Evolutionary conservation across 2,888 invertebrate genomes (phyloP), one percentile per base, ranked within the genome.

Genomic region (Macaria liturata): DNA sequence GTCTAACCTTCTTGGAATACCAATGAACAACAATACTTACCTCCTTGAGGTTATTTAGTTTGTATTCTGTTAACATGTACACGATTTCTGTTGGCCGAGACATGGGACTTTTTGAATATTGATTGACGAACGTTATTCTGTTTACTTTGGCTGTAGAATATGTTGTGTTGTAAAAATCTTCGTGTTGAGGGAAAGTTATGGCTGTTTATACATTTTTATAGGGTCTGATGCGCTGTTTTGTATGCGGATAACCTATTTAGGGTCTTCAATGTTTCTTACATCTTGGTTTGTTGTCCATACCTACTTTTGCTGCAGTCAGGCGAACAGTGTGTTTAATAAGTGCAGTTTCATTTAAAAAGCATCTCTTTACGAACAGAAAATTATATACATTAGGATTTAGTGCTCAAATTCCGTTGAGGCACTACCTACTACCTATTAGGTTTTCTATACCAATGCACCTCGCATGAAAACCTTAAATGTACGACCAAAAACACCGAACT

Each of bases 31-130:
- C 70, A 72, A 69, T 69, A 65, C 69, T 39, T 52, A 66, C 61
- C 63, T 32, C 50, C 34, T 37, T 37, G 34, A 7, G 34, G 34
- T 39, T 68, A 74, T 73, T 20, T 20, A 20, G 20, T 20, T 90
- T 88, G 86, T 88, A 90, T 90, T 85, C 90, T 66, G 67, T 62
- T 67, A 80, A 75, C 72, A 75, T 71, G 68, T 75, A 77, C 89
- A 90, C 90, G 88, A 88, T 89, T 88, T 87, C 88, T 88, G 85
- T 37, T 83, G 79, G 82, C 80, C 83, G 79, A 78, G 80, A 68
- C 81, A 74, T 72, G 73, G 76, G 76, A 75, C 83, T 83, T 76
- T 83, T 86, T 83, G 88, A 88, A 91, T 91, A 89, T 88, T 90
- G 87, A 91, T 88, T 79, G 81, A 66, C 63, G 49, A 51, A 55